Evolutionary conservation across 1,140 invertebrate species (phyloP), one percentile per base, ranked within the genome.

Genomic region (Saccostrea echinata): DNA sequence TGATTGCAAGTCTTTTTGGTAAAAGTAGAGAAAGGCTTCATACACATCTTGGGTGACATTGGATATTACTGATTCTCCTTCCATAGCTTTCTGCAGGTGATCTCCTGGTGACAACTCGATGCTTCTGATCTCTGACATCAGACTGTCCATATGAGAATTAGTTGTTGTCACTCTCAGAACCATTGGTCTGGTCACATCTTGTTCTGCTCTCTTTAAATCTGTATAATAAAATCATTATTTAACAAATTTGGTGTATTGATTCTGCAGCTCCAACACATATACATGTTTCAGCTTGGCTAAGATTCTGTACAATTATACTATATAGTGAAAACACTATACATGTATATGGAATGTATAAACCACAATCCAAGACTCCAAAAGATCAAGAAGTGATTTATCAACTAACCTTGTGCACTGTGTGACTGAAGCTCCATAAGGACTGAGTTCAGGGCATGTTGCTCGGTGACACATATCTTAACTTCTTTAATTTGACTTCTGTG

Each of bases 381-480:
- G 18, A 61, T 61, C 16, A 6, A 61, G 16, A 61, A 21, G 4
- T 3, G n/a, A 1, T 61, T 61, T 6, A 61, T 21, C 55, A 61
- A 21, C 30, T 33, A 30, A 76, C 68, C 68, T 30, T 76, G 68
- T 76, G 68, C 8, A 33, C 27, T 30, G 8, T 76, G 68, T 30
- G 27, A 76, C 27, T 76, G 68, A 0, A 76, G 68, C 68, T 76
- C 68, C 68, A 33, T 13, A 1, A 76, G 68, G n/a, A 87, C 82
- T 76, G 82, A 55, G 27, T 71, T 57, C 27, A 83, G 51, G 24
- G 84, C 12, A 30, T 87, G 82, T 87, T 71, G 71, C 3, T 83
- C 86, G 21, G 81, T 55, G 43, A 87, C 55, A 84, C 86, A 87
- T 18, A 87, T 13, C 53, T 82, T 84, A 12, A 87, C 61, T 16